Evolutionary conservation across 2,113 vertebrate genomes (phyloP).

Genomic region (Spea multiplicata): DNA sequence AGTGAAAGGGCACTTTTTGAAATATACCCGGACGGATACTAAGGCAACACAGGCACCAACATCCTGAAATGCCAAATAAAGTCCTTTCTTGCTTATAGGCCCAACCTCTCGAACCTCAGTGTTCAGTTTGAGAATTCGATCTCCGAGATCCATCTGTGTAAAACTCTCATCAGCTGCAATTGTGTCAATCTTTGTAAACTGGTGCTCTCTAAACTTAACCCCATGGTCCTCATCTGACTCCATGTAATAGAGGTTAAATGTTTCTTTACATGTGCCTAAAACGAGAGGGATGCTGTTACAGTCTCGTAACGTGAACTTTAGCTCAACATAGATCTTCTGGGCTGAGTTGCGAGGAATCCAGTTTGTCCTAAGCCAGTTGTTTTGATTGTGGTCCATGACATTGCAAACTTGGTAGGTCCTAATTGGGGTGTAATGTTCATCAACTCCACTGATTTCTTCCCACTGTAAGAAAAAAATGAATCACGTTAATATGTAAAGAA

Average conservation of each 20-base stretch:
- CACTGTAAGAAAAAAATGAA: conserved; percentile 67
- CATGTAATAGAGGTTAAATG: conserved; percentile 96
- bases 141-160: conserved; percentile 96
- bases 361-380: conserved; percentile 98
- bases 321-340: conserved; percentile 95
- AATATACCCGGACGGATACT: conserved; percentile 88
- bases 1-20: conserved; percentile 93
- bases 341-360: conserved; percentile 95
- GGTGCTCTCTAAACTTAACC: conserved; percentile 89
- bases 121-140: conserved; percentile 96
- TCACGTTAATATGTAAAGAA: not conserved
- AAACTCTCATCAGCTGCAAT: conserved; percentile 98
- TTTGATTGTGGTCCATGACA: conserved; percentile 98
- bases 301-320: conserved; percentile 96
- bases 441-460: conserved; percentile 98
- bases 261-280: conserved; percentile 96
- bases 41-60: conserved; percentile 79
- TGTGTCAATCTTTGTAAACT: conserved; percentile 95
- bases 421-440: conserved; percentile 96
- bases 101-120: conserved; percentile 95
- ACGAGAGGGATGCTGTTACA: conserved; percentile 97
- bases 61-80: conserved; percentile 94
- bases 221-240: conserved; percentile 91
- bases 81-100: conserved; percentile 88
- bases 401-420: conserved; percentile 98